Percentiles rank a stretch among this genome's conserved stretches.
Evolutionary conservation across 1,140 invertebrate species (phyloP).

Genomic region (Rhopalosiphum padi): DNA sequence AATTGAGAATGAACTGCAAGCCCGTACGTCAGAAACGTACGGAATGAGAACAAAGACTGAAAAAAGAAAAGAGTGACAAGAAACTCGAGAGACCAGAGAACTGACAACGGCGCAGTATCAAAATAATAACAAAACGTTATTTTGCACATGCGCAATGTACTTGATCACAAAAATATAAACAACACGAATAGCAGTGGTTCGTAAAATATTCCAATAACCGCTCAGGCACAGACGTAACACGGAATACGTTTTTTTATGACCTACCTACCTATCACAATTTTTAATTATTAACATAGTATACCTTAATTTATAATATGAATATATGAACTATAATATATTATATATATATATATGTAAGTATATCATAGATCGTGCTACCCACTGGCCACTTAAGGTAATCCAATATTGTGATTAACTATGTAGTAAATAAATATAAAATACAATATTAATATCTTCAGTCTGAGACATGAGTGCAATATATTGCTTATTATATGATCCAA

Average conservation of each 20-base stretch:
- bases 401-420: too few relatives aligned
- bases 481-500: not conserved
- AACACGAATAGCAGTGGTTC: not conserved
- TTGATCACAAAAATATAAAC: constrained; percentile 23
- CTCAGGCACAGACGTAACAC: not conserved
- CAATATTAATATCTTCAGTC: not conserved
- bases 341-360: too few relatives aligned
- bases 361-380: not conserved
- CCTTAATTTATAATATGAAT: too few relatives aligned
- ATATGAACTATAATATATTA: too few relatives aligned
- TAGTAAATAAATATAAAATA: too few relatives aligned
- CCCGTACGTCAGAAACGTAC: not conserved
- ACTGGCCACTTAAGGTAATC: not conserved
- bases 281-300: too few relatives aligned
- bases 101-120: constrained; percentile 56
- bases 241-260: not conserved
- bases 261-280: not conserved
- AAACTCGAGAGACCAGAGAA: constrained; percentile 43
- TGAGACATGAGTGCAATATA: too few relatives aligned
- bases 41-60: constrained; percentile 47
- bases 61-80: constrained; percentile 30
- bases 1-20: not conserved
- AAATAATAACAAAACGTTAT: constrained; percentile 54
- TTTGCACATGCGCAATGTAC: constrained; percentile 49
- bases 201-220: not conserved